Conservation (phyloP, 2,113 vertebrate species). For the Rostratula benghalensis region DNA sequence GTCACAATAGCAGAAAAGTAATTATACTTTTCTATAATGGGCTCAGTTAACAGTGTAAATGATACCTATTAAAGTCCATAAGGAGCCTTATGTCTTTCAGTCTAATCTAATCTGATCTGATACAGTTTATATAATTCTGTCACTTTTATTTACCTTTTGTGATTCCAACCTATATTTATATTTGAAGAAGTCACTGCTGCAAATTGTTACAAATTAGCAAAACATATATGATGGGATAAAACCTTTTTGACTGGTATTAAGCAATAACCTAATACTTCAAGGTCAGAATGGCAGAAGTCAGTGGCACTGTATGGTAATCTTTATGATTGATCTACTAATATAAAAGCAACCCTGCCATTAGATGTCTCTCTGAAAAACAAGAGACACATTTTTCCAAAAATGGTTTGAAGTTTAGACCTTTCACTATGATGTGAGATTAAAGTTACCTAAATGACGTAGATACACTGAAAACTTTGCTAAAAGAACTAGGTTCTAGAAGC, state of each 20-base stretch:
- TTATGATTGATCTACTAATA: slow-evolving; percentile 68
- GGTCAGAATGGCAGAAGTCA: slow-evolving; percentile 62
- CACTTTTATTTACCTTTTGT: slow-evolving; percentile 22
- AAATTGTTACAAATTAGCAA: slow-evolving; percentile 50
- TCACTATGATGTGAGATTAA: background rate
- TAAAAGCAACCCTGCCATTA: slow-evolving; percentile 50
- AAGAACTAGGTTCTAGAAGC: slow-evolving; percentile 11
- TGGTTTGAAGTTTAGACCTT: background rate
- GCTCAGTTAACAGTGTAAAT: background rate
- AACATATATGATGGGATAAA: slow-evolving; percentile 5
- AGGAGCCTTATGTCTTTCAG: background rate
- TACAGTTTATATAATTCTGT: background rate
- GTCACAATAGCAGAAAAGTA: background rate
- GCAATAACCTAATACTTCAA: slow-evolving; percentile 61
- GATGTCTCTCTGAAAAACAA: slow-evolving; percentile 44
- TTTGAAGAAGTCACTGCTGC: slow-evolving; percentile 9
- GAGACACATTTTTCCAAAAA: background rate
- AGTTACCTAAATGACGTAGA: background rate
- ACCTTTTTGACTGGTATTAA: slow-evolving; percentile 42
- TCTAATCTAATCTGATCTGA: background rate
- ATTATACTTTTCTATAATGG: background rate
- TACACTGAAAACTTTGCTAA: background rate
- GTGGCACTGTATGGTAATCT: slow-evolving; percentile 63
- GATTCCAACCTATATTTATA: background rate
- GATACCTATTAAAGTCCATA: background rate